A percentile compares a stretch with the other conserved stretches of the same genome.
phyloP scores from a whole-genome alignment of 2,797 vertebrate species.

The Pogoniulus pusillus region DNA sequence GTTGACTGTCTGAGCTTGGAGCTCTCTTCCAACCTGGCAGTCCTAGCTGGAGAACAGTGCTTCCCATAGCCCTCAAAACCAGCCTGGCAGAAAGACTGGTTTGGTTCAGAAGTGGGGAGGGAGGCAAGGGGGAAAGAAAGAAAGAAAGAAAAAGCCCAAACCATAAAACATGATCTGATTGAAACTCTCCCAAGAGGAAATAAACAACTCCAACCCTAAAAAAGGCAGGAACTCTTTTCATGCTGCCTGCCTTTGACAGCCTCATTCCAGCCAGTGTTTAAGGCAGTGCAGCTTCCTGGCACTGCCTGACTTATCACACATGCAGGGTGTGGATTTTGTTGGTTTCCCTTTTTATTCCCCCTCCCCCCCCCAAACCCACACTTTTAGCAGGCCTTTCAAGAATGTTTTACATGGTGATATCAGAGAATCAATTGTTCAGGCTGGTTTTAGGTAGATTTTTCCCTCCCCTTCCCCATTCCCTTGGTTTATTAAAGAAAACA shows the following conservation, averaged over 20 bases:
- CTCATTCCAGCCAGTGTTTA: neutral
- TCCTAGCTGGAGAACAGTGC: neutral
- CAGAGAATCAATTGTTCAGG: slow-evolving; percentile 28
- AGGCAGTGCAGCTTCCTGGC: neutral
- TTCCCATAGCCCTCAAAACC: neutral
- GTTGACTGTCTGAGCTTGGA: too few relatives aligned
- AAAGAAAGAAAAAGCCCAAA: neutral
- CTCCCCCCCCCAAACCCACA: neutral
- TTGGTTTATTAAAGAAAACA: slow-evolving; percentile 62
- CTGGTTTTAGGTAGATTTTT: slow-evolving; percentile 19
- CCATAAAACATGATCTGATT: neutral
- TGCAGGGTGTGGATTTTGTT: neutral
- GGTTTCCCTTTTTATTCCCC: neutral
- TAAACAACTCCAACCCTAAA: neutral
- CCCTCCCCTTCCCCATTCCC: neutral
- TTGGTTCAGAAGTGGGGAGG: neutral
- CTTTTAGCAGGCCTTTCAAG: slow-evolving; percentile 44
- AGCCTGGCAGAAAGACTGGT: neutral
- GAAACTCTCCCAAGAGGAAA: slow-evolving; percentile 18
- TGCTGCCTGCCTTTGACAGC: neutral
- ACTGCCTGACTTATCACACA: neutral
- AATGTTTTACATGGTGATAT: slow-evolving; percentile 44
- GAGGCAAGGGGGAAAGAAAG: accelerated
- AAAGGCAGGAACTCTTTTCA: slow-evolving; percentile 17
- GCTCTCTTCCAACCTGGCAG: too few relatives aligned